Base-by-base conservation (phyloP, 92 coral and sea anemone genomes). In the Plumapathes pennacea region DNA sequence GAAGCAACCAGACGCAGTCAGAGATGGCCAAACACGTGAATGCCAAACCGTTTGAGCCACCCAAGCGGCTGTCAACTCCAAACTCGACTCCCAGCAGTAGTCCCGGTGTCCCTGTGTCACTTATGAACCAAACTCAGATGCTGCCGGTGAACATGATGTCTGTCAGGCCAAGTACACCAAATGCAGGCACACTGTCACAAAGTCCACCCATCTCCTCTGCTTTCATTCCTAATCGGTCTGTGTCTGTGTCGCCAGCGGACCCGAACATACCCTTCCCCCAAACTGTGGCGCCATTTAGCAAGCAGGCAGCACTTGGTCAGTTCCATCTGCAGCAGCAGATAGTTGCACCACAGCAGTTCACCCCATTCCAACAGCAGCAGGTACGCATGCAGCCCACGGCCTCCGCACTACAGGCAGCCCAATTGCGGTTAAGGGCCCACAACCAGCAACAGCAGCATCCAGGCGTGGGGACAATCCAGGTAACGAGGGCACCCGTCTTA, bases 11-110 rank as follows among this genome's bases (percentile, higher is more conserved):
- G 26, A 51, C 68, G 19, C 96, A 80, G 53, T 92, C 98, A 22
- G 98, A 88, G 38, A 66, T 92, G 64, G 89, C 75, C 39, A 94
- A 94, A 62, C 99, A 94, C 54, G 80, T 94, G 14, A 77, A 94
- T 74, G 99, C 99, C 12, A 94, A 94, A 59, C 99, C 99, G 25
- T 94, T 94, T 71, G 96, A 94, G 62, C 99, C 99, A 38, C 99
- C 99, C 46, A 80, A 82, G 70, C 83, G 94, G 14, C 61, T 71
- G 26, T 78, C 89, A 32, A 71, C 92, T 11, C 84, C 96, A 36
- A 85, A 80, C 12, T 67, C 91, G 27, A 33, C 69, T 9, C 44
- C 85, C 32, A 56, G 77, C 10, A 67, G 76, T 32, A 81, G 69
- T 39, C 46, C 79, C 40, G 74, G 61, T 17, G 71, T 82, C 11